These are phyloP conservation scores for Pseudotriccus pelzelni DNA, from an alignment of 2,797 vertebrate genomes.

Conservation along the genomic window DNA sequence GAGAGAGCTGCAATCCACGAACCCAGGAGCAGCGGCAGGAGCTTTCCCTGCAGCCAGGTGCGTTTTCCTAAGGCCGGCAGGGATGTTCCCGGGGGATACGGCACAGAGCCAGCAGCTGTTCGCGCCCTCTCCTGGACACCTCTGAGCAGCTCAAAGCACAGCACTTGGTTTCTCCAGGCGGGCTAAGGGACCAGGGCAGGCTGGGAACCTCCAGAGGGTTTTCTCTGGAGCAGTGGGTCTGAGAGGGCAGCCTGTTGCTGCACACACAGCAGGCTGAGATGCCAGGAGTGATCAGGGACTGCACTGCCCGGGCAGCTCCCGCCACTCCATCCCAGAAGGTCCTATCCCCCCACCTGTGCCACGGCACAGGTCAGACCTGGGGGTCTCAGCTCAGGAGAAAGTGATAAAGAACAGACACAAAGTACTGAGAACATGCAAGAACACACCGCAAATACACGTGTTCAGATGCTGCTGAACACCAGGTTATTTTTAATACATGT, in stretches of 20 bases:
- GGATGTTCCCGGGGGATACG: background rate
- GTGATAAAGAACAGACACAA: background rate
- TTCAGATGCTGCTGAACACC: background rate
- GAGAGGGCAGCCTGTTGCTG: background rate
- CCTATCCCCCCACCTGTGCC: accelerated
- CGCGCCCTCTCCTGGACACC: slow-evolving; percentile 45
- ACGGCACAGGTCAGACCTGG: accelerated
- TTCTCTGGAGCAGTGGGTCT: background rate
- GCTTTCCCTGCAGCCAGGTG: background rate
- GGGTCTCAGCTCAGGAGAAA: background rate
- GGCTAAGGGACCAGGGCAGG: background rate
- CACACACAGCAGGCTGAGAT: accelerated
- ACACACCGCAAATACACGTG: background rate
- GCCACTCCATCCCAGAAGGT: accelerated
- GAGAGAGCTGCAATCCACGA: background rate
- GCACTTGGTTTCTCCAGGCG: accelerated
- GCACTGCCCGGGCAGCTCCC: background rate
- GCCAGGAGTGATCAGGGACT: accelerated
- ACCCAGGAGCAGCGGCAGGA: background rate
- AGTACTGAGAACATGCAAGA: background rate
- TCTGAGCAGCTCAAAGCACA: accelerated
- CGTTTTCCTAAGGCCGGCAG: accelerated
- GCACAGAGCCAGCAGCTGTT: background rate
- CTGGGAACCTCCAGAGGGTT: background rate
- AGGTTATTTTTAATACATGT: background rate